Evolutionary conservation across 2,888 invertebrate species (phyloP).

Genomic region (Brachypalpus laphriformis): DNA sequence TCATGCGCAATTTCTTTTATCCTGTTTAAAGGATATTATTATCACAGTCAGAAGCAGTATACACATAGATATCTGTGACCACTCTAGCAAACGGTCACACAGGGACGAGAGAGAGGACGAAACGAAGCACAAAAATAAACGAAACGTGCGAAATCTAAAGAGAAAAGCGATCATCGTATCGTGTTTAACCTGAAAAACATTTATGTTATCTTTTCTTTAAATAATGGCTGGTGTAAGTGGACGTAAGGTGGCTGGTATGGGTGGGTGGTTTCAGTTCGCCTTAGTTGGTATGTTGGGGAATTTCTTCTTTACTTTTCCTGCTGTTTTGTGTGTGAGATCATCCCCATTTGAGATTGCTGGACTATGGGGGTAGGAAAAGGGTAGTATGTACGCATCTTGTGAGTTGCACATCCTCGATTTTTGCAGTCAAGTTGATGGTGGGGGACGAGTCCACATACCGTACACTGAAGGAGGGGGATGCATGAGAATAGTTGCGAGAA

Average conservation of each 20-base stretch:
- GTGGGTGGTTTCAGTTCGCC: background rate
- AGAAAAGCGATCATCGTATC: slow-evolving; percentile 74
- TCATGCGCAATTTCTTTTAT: slow-evolving; percentile 83
- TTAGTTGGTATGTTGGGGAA: slow-evolving; percentile 12
- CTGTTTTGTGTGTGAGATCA: slow-evolving; percentile 10
- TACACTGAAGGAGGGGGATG: slow-evolving; percentile 11
- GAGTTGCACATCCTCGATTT: background rate
- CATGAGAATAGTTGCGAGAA: slow-evolving; percentile 13
- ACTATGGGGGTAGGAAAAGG: background rate
- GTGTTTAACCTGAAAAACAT: slow-evolving; percentile 74
- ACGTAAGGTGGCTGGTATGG: slow-evolving; percentile 1
- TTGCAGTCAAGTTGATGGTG: background rate
- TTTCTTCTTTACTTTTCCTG: slow-evolving; percentile 9
- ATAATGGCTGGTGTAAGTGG: slow-evolving; percentile 66
- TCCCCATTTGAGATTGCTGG: background rate
- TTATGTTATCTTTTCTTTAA: slow-evolving; percentile 73
- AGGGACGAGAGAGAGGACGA: slow-evolving; percentile 32
- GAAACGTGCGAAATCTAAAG: slow-evolving; percentile 72
- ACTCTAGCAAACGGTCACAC: slow-evolving; percentile 67
- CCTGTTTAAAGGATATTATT: slow-evolving; percentile 81
- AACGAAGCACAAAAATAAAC: slow-evolving; percentile 48
- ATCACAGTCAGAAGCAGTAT: slow-evolving; percentile 34
- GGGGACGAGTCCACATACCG: background rate
- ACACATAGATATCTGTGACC: slow-evolving; percentile 43
- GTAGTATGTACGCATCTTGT: slow-evolving; percentile 31